Evolutionary conservation across 64 coral and sea anemone species (phyloP), one percentile per base, ranked within the genome.

Genomic region (Cladopsammia gracilis): DNA sequence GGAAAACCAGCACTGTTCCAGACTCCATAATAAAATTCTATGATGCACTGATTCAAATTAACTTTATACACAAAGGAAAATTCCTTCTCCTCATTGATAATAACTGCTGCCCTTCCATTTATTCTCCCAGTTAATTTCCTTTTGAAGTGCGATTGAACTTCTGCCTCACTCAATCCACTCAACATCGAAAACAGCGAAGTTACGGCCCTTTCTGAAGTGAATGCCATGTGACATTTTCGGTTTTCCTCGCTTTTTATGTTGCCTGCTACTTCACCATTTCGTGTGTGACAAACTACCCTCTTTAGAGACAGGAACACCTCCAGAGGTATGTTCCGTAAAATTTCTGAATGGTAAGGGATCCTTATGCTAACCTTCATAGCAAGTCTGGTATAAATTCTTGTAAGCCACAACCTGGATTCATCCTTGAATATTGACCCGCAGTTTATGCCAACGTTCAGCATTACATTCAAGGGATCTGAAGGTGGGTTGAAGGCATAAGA

Each of bases 1-100:
- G 87, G 87, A 89, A 77, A 89, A 75, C 87, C 87, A 75, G 87
- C 87, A 45, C 60, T 77, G 53, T 89, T 89, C 87, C 87, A 89
- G 58, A 89, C 45, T 77, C 87, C 87, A 76, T 77, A 77, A 89
- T 75, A 59, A 74, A 89, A 75, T 67, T 20, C 50, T 57, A 76
- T 77, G 47, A 26, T 61, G 44, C 71, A 65, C 19, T 77, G 71
- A 60, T 60, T 34, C 25, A 73, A 20, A 64, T 77, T 89, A 60
- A 46, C 59, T 64, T 89, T 76, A 62, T 75, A 87, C 25, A 72
- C 58, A 47, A 87, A 87, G 23, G 67, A 54, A 89, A 89, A 64
- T 51, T 50, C 56, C 74, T 90, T 90, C 59, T 79, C 73, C 15
- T 66, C 64, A 79, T 64, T 79, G 64, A 90, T 65, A 56, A 90